Evolutionary conservation across 2,113 vertebrate species (phyloP).

Genomic region (Nyctereutes procyonoides): DNA sequence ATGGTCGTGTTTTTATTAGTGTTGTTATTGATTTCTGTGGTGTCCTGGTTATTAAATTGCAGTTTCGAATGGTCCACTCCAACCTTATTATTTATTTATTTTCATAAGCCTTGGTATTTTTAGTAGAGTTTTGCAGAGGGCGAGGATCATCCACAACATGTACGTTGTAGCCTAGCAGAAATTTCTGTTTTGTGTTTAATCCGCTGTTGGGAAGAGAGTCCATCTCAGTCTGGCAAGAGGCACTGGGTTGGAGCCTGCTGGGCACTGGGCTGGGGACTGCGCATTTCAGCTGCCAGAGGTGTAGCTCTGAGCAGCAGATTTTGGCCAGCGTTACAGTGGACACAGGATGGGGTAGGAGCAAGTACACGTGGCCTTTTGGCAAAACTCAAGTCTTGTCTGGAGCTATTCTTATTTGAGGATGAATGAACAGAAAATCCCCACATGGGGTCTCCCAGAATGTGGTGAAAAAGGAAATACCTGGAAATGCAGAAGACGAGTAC

Average conservation of each 20-base stretch:
- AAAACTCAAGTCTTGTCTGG: neutral
- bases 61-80: neutral
- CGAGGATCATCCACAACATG: neutral
- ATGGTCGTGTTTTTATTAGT: neutral
- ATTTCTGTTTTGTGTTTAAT: neutral
- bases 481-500: neutral
- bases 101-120: neutral
- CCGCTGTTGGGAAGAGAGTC: neutral
- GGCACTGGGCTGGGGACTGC: neutral
- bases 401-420: neutral
- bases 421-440: neutral
- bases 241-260: neutral
- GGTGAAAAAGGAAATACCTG: neutral
- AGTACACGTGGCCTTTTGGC: neutral
- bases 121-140: neutral
- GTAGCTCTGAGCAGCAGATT: neutral
- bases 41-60: neutral
- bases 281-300: neutral
- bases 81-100: neutral
- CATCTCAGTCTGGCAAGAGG: accelerated
- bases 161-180: neutral
- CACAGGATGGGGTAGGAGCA: accelerated
- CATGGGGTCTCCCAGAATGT: neutral
- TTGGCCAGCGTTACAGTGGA: accelerated
- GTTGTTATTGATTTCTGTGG: neutral